Evolutionary conservation across 1,140 invertebrate genomes (phyloP).

Genomic region (Polypedilum vanderplanki): DNA sequence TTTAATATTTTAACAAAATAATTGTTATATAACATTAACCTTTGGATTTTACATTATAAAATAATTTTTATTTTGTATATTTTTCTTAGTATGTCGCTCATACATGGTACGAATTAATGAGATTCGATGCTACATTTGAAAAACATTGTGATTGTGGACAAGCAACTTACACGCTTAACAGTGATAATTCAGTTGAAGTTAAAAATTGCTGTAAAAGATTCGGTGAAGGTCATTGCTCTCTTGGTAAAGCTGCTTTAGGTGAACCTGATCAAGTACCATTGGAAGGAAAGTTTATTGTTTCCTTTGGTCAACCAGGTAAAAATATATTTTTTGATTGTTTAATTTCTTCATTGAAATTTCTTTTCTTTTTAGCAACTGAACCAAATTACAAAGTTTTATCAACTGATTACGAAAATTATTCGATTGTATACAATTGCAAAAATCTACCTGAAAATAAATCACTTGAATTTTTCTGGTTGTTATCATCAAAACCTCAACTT

Average conservation of each 20-base stretch:
- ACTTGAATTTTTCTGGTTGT: background rate
- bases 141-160: background rate
- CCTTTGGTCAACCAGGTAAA: background rate
- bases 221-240: background rate
- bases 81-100: background rate
- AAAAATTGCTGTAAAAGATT: background rate
- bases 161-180: background rate
- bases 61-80: background rate
- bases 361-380: background rate
- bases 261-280: background rate
- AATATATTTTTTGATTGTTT: background rate
- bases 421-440: background rate
- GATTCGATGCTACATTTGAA: background rate
- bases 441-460: background rate
- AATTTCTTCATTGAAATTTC: background rate
- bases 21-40: background rate
- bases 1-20: background rate
- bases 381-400: background rate
- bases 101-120: background rate
- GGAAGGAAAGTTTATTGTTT: background rate
- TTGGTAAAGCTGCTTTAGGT: background rate
- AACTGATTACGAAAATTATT: constrained; percentile 9
- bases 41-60: background rate
- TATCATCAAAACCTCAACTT: background rate
- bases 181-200: background rate